These are phyloP conservation scores for Polydrusus tereticollis DNA, from an alignment of 2,888 invertebrate species.

Conservation along the genomic window DNA sequence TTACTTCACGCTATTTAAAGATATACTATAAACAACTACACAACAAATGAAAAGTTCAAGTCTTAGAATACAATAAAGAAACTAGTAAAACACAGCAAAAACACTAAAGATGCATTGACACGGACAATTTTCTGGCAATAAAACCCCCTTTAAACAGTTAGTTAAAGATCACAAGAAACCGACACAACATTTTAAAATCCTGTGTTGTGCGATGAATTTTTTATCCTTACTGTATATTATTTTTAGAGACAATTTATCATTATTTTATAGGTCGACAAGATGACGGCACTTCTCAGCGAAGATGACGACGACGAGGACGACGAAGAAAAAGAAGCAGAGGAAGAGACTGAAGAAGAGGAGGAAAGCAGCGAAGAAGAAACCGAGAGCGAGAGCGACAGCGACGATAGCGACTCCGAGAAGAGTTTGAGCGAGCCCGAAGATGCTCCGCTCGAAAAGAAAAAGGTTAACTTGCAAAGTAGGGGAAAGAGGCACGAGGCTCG, in stretches of 20 bases:
- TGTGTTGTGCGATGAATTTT: no score
- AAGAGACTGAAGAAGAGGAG: conserved; percentile 67
- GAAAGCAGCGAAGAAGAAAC: conserved; percentile 76
- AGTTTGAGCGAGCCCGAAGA: conserved; percentile 71
- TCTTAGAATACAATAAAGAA: no score
- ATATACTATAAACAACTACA: no score
- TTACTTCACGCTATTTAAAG: no score
- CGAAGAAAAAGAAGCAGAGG: conserved; percentile 71
- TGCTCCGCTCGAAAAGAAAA: conserved; percentile 76
- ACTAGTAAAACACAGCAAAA: no score
- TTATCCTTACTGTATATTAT: no score
- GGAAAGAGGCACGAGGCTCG: conserved; percentile 84
- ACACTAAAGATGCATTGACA: no score
- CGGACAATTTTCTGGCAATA: no score
- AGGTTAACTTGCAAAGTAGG: conserved; percentile 74
- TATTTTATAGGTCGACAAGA: conserved; percentile 80
- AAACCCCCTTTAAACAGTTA: no score
- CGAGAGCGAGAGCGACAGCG: conserved; percentile 69
- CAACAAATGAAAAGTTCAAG: no score
- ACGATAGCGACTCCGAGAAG: conserved; percentile 78
- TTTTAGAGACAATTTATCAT: neutral
- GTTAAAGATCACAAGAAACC: no score
- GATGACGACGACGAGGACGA: conserved; percentile 74
- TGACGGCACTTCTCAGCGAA: conserved; percentile 88
- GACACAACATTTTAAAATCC: no score